Conservation (phyloP, 2,113 vertebrate species). For the Panthera tigris region DNA sequence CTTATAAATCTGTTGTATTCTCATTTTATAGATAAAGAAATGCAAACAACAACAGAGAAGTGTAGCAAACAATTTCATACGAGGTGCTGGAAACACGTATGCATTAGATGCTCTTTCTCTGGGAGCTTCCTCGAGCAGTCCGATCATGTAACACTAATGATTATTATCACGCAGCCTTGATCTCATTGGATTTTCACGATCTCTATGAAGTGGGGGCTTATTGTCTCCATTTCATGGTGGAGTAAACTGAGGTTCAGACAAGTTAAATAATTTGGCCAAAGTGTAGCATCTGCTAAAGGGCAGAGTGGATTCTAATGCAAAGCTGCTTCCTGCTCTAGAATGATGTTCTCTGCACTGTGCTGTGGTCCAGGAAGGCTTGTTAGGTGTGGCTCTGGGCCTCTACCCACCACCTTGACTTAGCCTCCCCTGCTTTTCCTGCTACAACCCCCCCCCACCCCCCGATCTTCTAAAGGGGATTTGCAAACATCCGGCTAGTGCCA, state of each 20-base stretch:
- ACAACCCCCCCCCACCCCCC: too few relatives aligned
- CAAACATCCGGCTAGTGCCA: not conserved
- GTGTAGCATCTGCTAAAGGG: not conserved
- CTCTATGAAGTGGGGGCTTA: not conserved
- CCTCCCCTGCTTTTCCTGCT: not conserved
- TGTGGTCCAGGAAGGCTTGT: not conserved
- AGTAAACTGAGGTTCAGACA: not conserved
- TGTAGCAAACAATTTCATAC: not conserved
- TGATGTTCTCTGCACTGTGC: not conserved
- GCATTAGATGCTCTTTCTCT: not conserved
- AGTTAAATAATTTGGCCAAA: not conserved
- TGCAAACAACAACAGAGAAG: not conserved
- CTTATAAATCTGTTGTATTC: not conserved
- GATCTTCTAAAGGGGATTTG: not conserved
- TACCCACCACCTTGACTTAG: not conserved
- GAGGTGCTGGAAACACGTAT: not conserved
- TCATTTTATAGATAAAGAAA: not conserved
- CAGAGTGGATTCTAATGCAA: not conserved
- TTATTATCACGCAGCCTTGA: not conserved
- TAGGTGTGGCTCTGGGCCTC: not conserved
- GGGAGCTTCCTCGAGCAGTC: not conserved
- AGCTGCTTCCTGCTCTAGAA: not conserved
- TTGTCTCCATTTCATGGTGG: not conserved
- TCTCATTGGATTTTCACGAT: not conserved
- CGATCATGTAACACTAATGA: not conserved